A percentile compares a stretch with the other conserved stretches of the same genome.
Conservation (phyloP, 2,888 invertebrate species). For the Mimachlamys varia region DNA sequence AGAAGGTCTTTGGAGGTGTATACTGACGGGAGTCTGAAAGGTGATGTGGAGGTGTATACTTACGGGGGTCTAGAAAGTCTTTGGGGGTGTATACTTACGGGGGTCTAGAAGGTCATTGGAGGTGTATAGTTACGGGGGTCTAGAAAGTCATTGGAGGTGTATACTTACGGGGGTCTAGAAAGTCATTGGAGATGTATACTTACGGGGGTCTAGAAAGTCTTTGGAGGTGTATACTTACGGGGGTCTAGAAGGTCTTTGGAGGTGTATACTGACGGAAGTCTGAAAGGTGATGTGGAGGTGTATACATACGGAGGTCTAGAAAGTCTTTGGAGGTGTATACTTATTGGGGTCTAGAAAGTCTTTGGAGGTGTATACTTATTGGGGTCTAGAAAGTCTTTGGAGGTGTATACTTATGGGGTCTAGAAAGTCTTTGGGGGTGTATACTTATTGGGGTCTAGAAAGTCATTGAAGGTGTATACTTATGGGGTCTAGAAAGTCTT, state of each 20-base stretch:
- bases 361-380: slow-evolving; percentile 93
- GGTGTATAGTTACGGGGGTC: slow-evolving; percentile 90
- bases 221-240: slow-evolving; percentile 91
- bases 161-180: too few species aligned
- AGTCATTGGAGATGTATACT: slow-evolving; percentile 78
- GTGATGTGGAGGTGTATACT: slow-evolving; percentile 78
- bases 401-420: slow-evolving; percentile 90
- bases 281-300: slow-evolving; percentile 99
- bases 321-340: slow-evolving; percentile 71
- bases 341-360: slow-evolving; percentile 99
- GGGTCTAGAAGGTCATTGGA: too few species aligned
- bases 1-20: slow-evolving; percentile 99
- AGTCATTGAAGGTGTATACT: slow-evolving; percentile 78
- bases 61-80: slow-evolving; percentile 99
- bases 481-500: slow-evolving; percentile 99
- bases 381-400: too few species aligned
- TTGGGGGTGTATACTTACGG: slow-evolving; percentile 91
- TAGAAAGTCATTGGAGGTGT: slow-evolving; percentile 99
- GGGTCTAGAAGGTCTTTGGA: too few species aligned
- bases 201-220: slow-evolving; percentile 99
- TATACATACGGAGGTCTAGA: too few species aligned
- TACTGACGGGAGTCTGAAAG: too few species aligned
- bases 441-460: too few species aligned
- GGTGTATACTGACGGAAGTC: slow-evolving; percentile 90
- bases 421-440: slow-evolving; percentile 99